These are phyloP conservation scores for Ictidomys tridecemlineatus DNA, from an alignment of 2,113 vertebrate genomes.

Conservation along the genomic window DNA sequence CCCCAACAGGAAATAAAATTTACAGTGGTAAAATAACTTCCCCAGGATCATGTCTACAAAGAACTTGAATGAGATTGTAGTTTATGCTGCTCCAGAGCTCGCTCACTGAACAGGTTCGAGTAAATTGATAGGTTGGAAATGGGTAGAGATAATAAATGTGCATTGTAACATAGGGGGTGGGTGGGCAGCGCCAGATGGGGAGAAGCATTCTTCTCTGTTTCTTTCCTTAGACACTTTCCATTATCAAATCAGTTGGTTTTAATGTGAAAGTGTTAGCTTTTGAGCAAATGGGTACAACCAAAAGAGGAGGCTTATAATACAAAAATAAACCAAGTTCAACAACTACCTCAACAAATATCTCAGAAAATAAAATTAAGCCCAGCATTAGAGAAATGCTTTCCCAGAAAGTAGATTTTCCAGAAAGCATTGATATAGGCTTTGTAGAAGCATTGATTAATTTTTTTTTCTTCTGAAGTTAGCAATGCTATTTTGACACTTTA, in stretches of 20 bases:
- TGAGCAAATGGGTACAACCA: background rate
- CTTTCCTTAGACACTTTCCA: background rate
- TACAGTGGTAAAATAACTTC: background rate
- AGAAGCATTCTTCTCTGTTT: background rate
- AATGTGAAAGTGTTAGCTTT: background rate
- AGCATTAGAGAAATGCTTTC: constrained; percentile 34
- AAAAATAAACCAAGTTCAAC: background rate
- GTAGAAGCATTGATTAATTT: background rate
- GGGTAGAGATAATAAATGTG: background rate
- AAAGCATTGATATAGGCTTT: constrained; percentile 7
- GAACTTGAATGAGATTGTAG: constrained; percentile 9
- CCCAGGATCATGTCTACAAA: background rate
- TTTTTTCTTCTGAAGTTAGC: background rate
- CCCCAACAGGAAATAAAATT: background rate
- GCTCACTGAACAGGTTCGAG: background rate
- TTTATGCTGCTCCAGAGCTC: background rate
- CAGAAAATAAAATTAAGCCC: constrained; percentile 37
- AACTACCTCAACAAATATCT: background rate
- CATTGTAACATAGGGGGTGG: no score
- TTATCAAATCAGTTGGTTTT: background rate
- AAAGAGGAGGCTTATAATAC: background rate
- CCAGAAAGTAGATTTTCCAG: background rate
- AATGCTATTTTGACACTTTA: background rate
- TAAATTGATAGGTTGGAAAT: background rate
- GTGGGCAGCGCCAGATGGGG: background rate